Evolutionary conservation across 1,140 invertebrate species (phyloP).

Genomic region (Drosophila kohkoa): DNA sequence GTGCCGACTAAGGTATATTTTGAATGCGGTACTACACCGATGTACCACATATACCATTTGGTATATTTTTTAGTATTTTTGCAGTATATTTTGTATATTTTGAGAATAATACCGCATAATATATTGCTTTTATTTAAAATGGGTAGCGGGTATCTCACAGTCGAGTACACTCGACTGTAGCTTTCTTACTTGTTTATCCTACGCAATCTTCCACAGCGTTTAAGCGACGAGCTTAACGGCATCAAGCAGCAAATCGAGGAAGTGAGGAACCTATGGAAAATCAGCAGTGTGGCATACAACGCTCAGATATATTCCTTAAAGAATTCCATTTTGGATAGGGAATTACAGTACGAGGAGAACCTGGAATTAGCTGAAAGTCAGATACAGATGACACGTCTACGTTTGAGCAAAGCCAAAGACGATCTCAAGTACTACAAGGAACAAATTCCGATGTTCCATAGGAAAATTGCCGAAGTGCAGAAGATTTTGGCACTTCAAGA

Average conservation of each 20-base stretch:
- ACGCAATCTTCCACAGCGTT: not conserved
- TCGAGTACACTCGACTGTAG: too few species aligned
- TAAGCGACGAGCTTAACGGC: conserved; percentile 30
- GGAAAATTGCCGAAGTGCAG: conserved; percentile 33
- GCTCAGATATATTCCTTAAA: conserved; percentile 34
- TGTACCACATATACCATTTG: too few species aligned
- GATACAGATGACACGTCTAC: conserved; percentile 20
- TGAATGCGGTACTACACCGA: too few species aligned
- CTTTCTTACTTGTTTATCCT: too few species aligned
- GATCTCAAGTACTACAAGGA: conserved; percentile 38
- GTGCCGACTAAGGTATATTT: too few species aligned
- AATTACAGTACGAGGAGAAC: conserved; percentile 38
- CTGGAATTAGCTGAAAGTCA: conserved; percentile 27
- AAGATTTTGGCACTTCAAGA: conserved; percentile 9
- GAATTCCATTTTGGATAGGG: conserved; percentile 14
- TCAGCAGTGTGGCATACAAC: not conserved
- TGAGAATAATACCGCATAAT: too few species aligned
- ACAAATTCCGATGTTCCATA: conserved; percentile 33
- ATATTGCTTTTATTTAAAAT: too few species aligned
- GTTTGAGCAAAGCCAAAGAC: conserved; percentile 47
- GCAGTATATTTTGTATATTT: too few species aligned
- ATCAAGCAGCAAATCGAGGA: not conserved
- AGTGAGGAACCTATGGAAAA: not conserved
- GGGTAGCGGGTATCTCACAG: too few species aligned
- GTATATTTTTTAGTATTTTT: too few species aligned